phyloP scores from a whole-genome alignment of 1,140 invertebrate genomes.

The Euwallacea fornicatus region DNA sequence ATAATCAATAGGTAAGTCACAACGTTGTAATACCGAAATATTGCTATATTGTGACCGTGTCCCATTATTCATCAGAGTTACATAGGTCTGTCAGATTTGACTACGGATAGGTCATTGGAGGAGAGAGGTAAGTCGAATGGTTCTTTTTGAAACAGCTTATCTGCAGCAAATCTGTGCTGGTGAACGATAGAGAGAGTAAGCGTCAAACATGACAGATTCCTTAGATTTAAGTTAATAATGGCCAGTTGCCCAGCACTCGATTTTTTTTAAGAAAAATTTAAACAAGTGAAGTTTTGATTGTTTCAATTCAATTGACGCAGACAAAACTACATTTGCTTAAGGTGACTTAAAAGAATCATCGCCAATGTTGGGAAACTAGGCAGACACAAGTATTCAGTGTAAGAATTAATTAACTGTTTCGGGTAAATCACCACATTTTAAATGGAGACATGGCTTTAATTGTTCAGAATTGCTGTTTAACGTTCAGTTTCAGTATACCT shows the following conservation, averaged over 20 bases:
- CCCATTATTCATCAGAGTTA: background rate
- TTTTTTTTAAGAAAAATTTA: too few relatives aligned
- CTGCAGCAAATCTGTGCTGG: too few relatives aligned
- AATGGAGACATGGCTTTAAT: conserved; percentile 37
- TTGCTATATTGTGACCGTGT: background rate
- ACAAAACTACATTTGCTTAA: too few relatives aligned
- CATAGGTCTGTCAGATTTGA: conserved; percentile 16
- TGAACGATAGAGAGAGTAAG: conserved; percentile 6
- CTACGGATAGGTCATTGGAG: background rate
- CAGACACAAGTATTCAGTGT: conserved; percentile 22
- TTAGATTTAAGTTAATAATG: conserved; percentile 1
- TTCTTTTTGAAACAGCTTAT: too few relatives aligned
- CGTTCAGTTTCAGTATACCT: conserved; percentile 14
- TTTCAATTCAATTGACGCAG: background rate
- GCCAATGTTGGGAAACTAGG: background rate
- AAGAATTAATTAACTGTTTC: conserved; percentile 34
- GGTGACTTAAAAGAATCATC: background rate
- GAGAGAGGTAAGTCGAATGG: too few relatives aligned
- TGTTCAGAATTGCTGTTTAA: conserved; percentile 33
- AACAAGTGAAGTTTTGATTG: conserved; percentile 25
- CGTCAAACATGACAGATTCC: conserved; percentile 9
- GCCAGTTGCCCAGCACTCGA: too few relatives aligned
- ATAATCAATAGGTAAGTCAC: conserved; percentile 6
- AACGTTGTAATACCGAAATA: background rate
- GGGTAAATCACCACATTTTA: conserved; percentile 25